Percentiles rank a stretch among this genome's conserved stretches.
phyloP scores from a whole-genome alignment of 2,113 vertebrate genomes.

The Clinocottus analis region DNA sequence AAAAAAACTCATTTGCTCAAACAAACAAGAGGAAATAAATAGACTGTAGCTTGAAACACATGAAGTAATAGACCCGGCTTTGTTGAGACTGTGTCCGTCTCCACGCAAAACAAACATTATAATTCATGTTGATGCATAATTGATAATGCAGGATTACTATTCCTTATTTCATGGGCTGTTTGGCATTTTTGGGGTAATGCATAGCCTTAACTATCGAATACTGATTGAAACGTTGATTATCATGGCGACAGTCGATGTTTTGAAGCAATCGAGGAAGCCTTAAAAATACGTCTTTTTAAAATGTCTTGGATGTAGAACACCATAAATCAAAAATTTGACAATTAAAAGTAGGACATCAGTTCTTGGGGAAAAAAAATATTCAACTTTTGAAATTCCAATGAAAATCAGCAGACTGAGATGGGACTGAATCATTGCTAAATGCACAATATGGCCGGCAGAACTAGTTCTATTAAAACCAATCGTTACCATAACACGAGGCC shows the following conservation, averaged over 20 bases:
- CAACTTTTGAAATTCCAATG: background rate
- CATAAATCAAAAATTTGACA: background rate
- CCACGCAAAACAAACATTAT: background rate
- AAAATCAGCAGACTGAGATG: background rate
- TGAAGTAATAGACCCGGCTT: background rate
- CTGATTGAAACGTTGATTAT: background rate
- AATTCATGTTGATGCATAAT: background rate
- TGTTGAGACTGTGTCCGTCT: too few relatives aligned
- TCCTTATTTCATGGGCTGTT: background rate
- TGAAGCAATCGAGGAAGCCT: background rate
- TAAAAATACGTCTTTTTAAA: background rate
- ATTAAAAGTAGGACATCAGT: background rate
- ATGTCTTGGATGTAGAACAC: constrained; percentile 4
- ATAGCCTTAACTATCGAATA: background rate
- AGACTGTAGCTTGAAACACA: background rate
- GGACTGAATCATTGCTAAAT: background rate
- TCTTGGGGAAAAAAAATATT: background rate
- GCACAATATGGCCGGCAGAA: background rate
- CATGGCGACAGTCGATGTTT: background rate
- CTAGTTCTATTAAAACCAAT: background rate
- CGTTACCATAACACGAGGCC: background rate
- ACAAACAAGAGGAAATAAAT: background rate
- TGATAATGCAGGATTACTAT: background rate
- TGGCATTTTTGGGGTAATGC: background rate
- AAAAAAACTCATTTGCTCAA: background rate